Base-by-base conservation (phyloP, 2,888 invertebrate genomes). In the Acleris emargana region DNA sequence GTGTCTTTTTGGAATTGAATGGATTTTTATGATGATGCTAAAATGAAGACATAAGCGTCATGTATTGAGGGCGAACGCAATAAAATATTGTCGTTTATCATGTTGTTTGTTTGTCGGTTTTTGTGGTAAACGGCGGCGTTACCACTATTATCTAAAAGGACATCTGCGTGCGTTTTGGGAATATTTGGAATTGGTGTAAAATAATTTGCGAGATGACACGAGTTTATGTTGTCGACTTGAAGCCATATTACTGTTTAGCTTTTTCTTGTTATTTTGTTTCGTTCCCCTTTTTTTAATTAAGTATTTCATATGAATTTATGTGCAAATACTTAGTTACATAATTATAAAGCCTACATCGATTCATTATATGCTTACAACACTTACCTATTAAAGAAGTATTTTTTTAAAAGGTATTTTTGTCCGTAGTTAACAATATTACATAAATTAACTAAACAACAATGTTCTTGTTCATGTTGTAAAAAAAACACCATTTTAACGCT, bases 11-110 rank as follows among this genome's bases (percentile, higher is more conserved):
- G 20, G 28, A 57, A 47, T 69, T 55, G 7, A 49, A 45, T 51
- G 55, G 68, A 67, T 70, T 5, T 76, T 77, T 79, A 73, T 82
- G 83, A 42, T 57, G 51, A 49, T 81, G 80, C 76, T 72, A 73
- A 86, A 86, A 89, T 89, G 83, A 84, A 91, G 91, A 89, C 83
- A 83, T 86, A 83, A 88, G 78, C 84, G 80, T 83, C 84, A 77
- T 78, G 78, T 83, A 86, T 87, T 74, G 86, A 88, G 88, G 86
- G 89, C 86, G 81, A 87, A 81, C 75, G 82, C 88, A 85, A 88
- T 90, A 88, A 91, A 91, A 88, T 87, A 86, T 86, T 81, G 88
- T 88, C 89, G 90, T 92, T 91, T 90, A 91, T 92, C 91, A 91
- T 76, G 74, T 83, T 89, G 88, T 90, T 89, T 89, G 88, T 86